Evolutionary conservation across 2,797 vertebrate species (phyloP), one percentile per base, ranked within the genome.

Genomic region (Phyllotis vaccarum): DNA sequence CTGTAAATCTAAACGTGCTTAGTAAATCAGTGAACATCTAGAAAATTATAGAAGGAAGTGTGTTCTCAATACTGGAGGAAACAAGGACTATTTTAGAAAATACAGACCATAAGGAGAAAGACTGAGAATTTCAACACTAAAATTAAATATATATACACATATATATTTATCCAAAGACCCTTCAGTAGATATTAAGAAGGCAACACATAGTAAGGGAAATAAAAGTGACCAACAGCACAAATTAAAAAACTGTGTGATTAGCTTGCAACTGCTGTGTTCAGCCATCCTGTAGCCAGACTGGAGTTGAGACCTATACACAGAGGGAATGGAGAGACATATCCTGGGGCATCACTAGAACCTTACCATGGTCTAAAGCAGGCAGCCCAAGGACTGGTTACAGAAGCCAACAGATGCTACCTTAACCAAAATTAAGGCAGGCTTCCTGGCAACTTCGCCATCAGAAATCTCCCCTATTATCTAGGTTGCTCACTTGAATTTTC

Each of bases 51-150:
- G 21, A 80, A 72, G 1, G n/a, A 16, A 82, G 40, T 70, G 56
- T 78, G 90, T 81, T 89, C 74, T 82, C 49, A 16, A 94, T 93
- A 31, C 17, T 34, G 9, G 31, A 3, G 31, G 27, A 90, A 24
- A 82, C n/a, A 76, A 66, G 86, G 62, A 89, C 60, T 31, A 54
- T 56, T 75, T 87, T 19, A 91, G 56, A 91, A 95, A 87, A 70
- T 49, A 1, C 19, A 58, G 93, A 56, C 12, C 2, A 68, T 74
- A 93, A 78, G 3, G 21, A 34, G 4, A 75, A 92, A 79, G 49
- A 82, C 6, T 40, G 46, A 66, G n/a, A 40, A 94, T 92, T n/a
- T 95, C 40, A 60, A 60, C 37, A 54, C 54, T 87, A 86, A 79
- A 74, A 68, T 88, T n/a, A 70, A 70, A 68, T 49, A 49, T 49